Evolutionary conservation across 2,113 vertebrate genomes (phyloP).

Genomic region (Tetraodon nigroviridis): DNA sequence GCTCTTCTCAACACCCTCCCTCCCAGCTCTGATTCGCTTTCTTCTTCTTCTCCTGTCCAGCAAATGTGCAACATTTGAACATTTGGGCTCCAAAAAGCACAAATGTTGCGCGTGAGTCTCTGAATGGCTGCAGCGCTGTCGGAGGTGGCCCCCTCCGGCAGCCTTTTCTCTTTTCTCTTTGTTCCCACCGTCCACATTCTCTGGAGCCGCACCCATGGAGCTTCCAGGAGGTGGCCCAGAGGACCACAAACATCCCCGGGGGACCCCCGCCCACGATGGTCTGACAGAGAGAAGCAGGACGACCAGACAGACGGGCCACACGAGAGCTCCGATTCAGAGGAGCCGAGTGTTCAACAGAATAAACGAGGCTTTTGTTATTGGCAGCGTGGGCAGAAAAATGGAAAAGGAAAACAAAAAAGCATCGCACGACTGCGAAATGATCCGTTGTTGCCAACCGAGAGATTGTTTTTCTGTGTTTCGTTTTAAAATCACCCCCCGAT

Average conservation of each 20-base stretch:
- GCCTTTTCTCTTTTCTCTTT: too few species aligned
- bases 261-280: too few species aligned
- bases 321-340: slow-evolving; percentile 7
- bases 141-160: too few species aligned
- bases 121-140: too few species aligned
- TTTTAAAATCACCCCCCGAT: neutral
- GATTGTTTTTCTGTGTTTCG: slow-evolving; percentile 5
- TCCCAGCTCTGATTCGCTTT: slow-evolving; percentile 23
- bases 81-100: too few species aligned
- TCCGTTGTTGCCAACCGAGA: slow-evolving; percentile 8
- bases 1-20: slow-evolving; percentile 2
- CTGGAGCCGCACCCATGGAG: too few species aligned
- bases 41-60: slow-evolving; percentile 27
- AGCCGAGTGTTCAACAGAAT: slow-evolving; percentile 9
- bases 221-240: too few species aligned
- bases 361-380: slow-evolving; percentile 17
- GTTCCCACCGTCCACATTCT: too few species aligned
- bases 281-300: neutral
- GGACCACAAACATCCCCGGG: too few species aligned
- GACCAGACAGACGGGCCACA: slow-evolving; percentile 7
- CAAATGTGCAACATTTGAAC: too few species aligned
- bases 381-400: neutral
- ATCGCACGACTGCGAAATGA: neutral
- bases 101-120: too few species aligned
- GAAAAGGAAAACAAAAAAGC: neutral